Conservation (phyloP, 2,797 vertebrate species). For the Pelochelys cantorii region DNA sequence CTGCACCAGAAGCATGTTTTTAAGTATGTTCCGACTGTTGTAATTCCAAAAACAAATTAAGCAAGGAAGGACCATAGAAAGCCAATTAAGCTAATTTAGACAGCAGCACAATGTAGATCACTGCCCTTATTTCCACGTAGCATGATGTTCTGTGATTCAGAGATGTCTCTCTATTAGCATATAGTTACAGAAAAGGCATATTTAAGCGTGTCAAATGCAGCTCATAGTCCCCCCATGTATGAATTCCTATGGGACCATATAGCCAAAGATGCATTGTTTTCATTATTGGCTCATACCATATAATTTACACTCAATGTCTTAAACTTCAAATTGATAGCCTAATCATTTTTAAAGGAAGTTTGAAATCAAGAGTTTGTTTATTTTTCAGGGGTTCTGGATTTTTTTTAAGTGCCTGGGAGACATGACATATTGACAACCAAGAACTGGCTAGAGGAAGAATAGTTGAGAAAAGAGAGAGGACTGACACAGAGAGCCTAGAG, state of each 20-base stretch:
- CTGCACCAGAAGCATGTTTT: constrained; percentile 13
- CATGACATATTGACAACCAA: neutral
- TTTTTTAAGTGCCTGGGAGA: neutral
- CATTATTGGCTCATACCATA: rapidly evolving
- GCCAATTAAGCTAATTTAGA: constrained; percentile 59
- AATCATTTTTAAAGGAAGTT: neutral
- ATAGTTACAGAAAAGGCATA: neutral
- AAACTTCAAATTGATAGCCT: neutral
- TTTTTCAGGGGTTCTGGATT: neutral
- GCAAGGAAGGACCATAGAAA: constrained; percentile 47
- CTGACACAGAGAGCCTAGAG: neutral
- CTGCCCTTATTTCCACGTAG: constrained; percentile 43
- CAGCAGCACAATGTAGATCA: constrained; percentile 49
- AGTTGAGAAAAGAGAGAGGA: neutral
- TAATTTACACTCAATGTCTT: neutral
- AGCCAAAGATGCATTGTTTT: neutral
- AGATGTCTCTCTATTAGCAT: constrained; percentile 31
- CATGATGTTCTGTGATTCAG: constrained; percentile 41
- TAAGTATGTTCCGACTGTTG: constrained; percentile 24
- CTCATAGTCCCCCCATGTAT: constrained; percentile 5
- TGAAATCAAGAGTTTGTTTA: neutral
- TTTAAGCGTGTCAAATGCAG: constrained; percentile 22
- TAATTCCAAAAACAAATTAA: constrained; percentile 50
- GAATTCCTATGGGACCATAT: neutral
- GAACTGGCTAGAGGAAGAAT: neutral